These are phyloP conservation scores for Anthonomus grandis DNA, from an alignment of 1,140 invertebrate species.

Conservation along the genomic window DNA sequence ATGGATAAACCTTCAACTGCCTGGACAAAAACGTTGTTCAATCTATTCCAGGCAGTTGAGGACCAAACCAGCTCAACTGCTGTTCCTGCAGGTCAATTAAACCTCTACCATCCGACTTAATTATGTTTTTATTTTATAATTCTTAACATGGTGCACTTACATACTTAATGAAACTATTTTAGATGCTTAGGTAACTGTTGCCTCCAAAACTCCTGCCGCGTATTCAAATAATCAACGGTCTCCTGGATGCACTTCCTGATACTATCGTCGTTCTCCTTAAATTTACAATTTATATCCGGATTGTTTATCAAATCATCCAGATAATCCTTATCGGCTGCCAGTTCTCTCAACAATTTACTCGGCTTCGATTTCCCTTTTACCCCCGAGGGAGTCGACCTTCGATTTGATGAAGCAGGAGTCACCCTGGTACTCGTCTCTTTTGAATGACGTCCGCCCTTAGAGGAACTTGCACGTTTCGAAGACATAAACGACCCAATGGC, in stretches of 20 bases:
- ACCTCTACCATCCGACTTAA: no score
- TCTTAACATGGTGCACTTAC: no score
- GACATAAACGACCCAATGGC: conserved; percentile 74
- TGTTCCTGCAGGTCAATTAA: no score
- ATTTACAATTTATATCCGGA: conserved; percentile 59
- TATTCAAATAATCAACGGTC: conserved; percentile 70
- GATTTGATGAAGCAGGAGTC: conserved; percentile 14
- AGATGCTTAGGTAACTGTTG: conserved; percentile 59
- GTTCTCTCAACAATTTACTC: conserved; percentile 61
- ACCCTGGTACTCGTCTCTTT: conserved; percentile 2
- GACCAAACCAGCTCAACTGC: no score
- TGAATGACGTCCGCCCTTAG: no score
- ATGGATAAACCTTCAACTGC: no score
- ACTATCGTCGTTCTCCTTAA: conserved; percentile 57
- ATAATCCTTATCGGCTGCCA: conserved; percentile 76
- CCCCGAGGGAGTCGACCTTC: conserved; percentile 23
- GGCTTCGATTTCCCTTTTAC: conserved; percentile 48
- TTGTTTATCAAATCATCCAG: conserved; percentile 71
- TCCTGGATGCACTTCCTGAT: conserved; percentile 67
- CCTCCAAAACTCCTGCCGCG: conserved; percentile 76
- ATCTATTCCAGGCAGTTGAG: no score
- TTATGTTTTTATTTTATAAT: no score
- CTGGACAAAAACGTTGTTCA: no score
- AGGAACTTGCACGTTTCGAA: background rate
- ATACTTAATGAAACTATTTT: no score